These are phyloP conservation scores for Phenganax subtilis DNA, from an alignment of 92 coral and sea anemone species.

Conservation along the genomic window DNA sequence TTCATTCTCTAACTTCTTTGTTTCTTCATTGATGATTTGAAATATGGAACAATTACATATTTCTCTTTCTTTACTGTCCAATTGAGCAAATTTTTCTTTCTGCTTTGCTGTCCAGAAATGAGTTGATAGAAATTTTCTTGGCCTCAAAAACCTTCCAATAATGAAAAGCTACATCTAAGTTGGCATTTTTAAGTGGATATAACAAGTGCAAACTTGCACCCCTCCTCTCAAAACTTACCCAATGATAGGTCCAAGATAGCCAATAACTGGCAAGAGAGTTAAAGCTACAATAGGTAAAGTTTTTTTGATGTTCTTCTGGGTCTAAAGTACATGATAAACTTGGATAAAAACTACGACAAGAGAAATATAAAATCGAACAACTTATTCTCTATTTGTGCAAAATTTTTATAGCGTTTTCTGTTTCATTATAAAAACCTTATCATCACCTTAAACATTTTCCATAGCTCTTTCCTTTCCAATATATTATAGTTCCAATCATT, in stretches of 20 bases:
- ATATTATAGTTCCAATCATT: slow-evolving; percentile 65
- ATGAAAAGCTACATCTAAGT: background rate
- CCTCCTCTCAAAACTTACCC: slow-evolving; percentile 63
- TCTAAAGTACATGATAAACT: slow-evolving; percentile 42
- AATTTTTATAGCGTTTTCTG: no score
- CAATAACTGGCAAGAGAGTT: slow-evolving; percentile 72
- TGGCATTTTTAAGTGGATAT: no score
- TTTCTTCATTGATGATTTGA: slow-evolving; percentile 12
- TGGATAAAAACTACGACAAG: no score
- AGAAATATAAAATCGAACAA: background rate
- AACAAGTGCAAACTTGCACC: no score
- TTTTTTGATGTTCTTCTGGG: slow-evolving; percentile 71
- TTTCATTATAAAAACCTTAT: background rate
- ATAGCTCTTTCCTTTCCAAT: slow-evolving; percentile 68
- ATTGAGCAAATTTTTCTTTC: slow-evolving; percentile 54
- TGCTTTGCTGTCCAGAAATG: slow-evolving; percentile 95
- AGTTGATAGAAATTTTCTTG: slow-evolving; percentile 76
- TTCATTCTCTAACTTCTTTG: slow-evolving; percentile 51
- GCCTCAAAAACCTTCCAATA: slow-evolving; percentile 64
- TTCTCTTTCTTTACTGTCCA: slow-evolving; percentile 63
- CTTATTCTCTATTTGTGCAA: background rate
- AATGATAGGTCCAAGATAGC: slow-evolving; percentile 91
- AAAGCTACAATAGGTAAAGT: slow-evolving; percentile 75
- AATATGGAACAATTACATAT: slow-evolving; percentile 62
- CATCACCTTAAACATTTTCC: slow-evolving; percentile 74